These are phyloP conservation scores for Hypsopygia costalis DNA, from an alignment of 2,888 invertebrate species.

Conservation along the genomic window DNA sequence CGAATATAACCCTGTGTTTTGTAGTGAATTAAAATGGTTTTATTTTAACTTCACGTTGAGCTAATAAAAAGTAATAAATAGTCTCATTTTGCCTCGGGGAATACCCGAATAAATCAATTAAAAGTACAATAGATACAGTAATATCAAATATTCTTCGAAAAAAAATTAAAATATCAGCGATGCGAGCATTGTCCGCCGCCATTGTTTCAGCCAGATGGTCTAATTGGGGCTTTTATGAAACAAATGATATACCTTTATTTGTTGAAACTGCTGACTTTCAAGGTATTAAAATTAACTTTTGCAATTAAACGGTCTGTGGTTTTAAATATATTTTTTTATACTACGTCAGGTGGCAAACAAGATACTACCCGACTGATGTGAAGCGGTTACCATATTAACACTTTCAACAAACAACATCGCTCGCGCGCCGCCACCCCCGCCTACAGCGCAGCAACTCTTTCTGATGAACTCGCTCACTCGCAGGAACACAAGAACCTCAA, in stretches of 20 bases:
- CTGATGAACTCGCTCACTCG: too few species aligned
- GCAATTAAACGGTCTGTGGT: neutral
- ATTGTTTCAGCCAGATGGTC: neutral
- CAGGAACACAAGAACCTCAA: too few species aligned
- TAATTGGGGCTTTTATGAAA: neutral
- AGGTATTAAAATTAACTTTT: neutral
- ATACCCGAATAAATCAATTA: neutral
- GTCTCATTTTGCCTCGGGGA: neutral
- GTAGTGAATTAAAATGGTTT: too few species aligned
- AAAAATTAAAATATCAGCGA: neutral
- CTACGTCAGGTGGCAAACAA: too few species aligned
- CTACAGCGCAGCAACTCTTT: too few species aligned
- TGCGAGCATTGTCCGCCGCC: neutral
- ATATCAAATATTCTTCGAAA: neutral
- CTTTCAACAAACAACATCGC: too few species aligned
- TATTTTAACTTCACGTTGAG: too few species aligned
- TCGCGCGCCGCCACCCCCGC: too few species aligned
- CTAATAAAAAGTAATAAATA: too few species aligned
- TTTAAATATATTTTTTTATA: neutral
- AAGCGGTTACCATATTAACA: too few species aligned
- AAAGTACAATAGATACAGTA: neutral
- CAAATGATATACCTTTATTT: neutral
- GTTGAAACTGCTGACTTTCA: neutral
- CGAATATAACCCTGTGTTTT: too few species aligned
- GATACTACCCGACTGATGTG: too few species aligned